Percentiles rank a stretch among this genome's conserved stretches.
Conservation (phyloP, 1,140 invertebrate genomes). For the Drosophila biarmipes region DNA sequence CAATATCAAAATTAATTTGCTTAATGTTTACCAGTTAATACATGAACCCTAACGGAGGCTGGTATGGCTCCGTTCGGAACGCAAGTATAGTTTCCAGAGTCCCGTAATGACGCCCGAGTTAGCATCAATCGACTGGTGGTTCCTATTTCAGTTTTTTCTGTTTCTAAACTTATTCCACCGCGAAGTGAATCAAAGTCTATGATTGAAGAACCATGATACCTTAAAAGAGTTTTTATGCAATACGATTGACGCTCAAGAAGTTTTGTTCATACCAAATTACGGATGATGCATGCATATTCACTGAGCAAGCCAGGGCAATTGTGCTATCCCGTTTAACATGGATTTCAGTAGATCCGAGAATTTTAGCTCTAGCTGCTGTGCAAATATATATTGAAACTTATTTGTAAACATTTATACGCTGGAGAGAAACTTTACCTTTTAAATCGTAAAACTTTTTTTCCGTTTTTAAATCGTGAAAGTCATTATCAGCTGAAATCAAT, state of each 20-base stretch:
- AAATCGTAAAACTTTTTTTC: constrained; percentile 66
- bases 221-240: constrained; percentile 38
- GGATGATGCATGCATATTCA: constrained; percentile 93
- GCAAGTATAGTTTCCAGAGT: constrained; percentile 96
- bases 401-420: not conserved
- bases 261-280: constrained; percentile 64
- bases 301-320: constrained; percentile 94
- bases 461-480: constrained; percentile 54
- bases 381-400: not conserved
- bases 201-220: constrained; percentile 91
- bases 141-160: constrained; percentile 94
- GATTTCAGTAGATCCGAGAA: constrained; percentile 93
- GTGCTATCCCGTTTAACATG: constrained; percentile 96
- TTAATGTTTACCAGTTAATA: constrained; percentile 91
- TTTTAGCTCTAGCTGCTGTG: constrained; percentile 93
- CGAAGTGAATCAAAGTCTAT: constrained; percentile 94
- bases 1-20: not conserved
- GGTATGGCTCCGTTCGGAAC: constrained; percentile 94
- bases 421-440: constrained; percentile 56
- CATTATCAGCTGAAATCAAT: constrained; percentile 57
- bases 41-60: constrained; percentile 94
- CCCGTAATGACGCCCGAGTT: constrained; percentile 92
- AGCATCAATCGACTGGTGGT: constrained; percentile 95
- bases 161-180: constrained; percentile 94
- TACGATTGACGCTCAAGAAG: not conserved